Percentiles rank a stretch among this genome's conserved stretches.
These are phyloP conservation scores for Chaetophractus vellerosus DNA, from an alignment of 2,797 vertebrate genomes.

Conservation along the genomic window DNA sequence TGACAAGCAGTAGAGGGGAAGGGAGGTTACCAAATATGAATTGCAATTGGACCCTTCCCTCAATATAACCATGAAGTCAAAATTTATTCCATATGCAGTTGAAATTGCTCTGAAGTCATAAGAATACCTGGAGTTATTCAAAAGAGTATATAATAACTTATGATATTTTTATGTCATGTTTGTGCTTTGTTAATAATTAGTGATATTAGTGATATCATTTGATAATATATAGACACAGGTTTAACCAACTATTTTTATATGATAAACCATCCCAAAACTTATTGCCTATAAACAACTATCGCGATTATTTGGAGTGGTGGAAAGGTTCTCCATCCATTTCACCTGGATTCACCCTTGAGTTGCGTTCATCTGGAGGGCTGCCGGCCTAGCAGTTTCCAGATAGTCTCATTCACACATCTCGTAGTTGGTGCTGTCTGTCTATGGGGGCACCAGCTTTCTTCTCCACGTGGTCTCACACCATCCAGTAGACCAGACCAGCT, in stretches of 20 bases:
- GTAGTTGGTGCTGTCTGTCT: too few relatives aligned
- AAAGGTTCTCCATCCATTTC: background rate
- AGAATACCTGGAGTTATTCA: background rate
- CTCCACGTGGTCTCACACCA: background rate
- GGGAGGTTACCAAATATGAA: background rate
- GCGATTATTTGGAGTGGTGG: background rate
- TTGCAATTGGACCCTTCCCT: background rate
- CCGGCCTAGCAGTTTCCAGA: background rate
- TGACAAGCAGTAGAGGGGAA: background rate
- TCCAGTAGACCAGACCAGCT: background rate
- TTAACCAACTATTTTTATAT: background rate
- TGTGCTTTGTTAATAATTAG: constrained; percentile 3
- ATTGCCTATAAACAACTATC: background rate
- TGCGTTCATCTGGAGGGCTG: background rate
- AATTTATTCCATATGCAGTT: background rate
- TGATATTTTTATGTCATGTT: background rate
- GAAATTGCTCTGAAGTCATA: constrained; percentile 21
- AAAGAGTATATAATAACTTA: background rate
- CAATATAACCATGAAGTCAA: background rate
- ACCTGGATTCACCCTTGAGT: background rate
- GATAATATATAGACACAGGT: background rate
- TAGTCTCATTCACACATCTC: background rate
- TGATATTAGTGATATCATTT: background rate
- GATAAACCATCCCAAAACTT: background rate
- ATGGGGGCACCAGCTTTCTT: background rate